Evolutionary conservation across 2,113 vertebrate genomes (phyloP).

Genomic region (Callithrix jacchus): DNA sequence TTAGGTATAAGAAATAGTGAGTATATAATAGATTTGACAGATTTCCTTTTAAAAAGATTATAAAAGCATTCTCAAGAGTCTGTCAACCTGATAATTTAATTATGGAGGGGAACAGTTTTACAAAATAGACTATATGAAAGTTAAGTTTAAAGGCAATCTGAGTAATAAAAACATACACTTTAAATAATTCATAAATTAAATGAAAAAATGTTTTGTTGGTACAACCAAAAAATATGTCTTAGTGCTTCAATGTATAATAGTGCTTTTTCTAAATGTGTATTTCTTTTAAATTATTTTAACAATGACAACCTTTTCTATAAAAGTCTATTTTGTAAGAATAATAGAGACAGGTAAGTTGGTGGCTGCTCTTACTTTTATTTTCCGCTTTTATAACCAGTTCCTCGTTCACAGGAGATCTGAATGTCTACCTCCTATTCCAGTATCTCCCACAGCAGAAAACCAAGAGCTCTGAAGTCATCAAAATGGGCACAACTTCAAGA

Average conservation of each 20-base stretch:
- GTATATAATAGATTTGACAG: constrained; percentile 7
- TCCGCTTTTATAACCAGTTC: not conserved
- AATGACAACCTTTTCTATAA: not conserved
- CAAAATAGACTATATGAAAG: constrained; percentile 43
- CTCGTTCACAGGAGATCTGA: not conserved
- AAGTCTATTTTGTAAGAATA: not conserved
- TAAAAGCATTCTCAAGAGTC: constrained; percentile 3
- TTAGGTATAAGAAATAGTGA: constrained; percentile 29
- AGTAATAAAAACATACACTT: constrained; percentile 44
- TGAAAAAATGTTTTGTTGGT: constrained; percentile 36
- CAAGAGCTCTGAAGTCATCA: not conserved
- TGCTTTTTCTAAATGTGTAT: not conserved
- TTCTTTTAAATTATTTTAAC: constrained; percentile 30
- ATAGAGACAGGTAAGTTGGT: not conserved
- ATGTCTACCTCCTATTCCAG: not conserved
- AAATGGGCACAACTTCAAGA: constrained; percentile 23
- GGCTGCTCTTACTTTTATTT: not conserved
- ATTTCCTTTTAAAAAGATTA: constrained; percentile 39
- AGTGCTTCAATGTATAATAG: not conserved
- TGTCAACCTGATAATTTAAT: constrained; percentile 38
- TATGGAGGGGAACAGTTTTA: not conserved
- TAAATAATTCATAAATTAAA: constrained; percentile 48
- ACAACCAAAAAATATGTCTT: constrained; percentile 9
- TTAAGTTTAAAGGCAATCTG: constrained; percentile 43
- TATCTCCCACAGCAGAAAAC: not conserved